Conservation (phyloP, 2,113 vertebrate genomes). For the rat (Rattus norvegicus) region GRCr8 NC_086019.1:98263001-98263500, state of each 20-base stretch:
- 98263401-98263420: slow-evolving; percentile 78
- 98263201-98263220: slow-evolving; percentile 78
- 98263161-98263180: slow-evolving; percentile 25
- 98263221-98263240: slow-evolving; percentile 71
- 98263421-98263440: slow-evolving; percentile 75
- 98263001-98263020: background rate
- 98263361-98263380: slow-evolving; percentile 72
- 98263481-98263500: slow-evolving; percentile 60
- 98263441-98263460: slow-evolving; percentile 71
- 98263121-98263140: background rate
- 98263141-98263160: background rate
- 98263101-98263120: background rate
- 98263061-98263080: background rate
- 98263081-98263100: background rate
- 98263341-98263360: background rate
- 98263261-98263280: slow-evolving; percentile 63
- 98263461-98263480: slow-evolving; percentile 79
- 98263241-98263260: slow-evolving; percentile 73
- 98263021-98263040: background rate
- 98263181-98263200: slow-evolving; percentile 72
- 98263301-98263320: slow-evolving; percentile 69
- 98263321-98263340: slow-evolving; percentile 1
- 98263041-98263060: background rate
- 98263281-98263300: slow-evolving; percentile 64
- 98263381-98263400: slow-evolving; percentile 21